Base-by-base conservation (phyloP, 2,797 vertebrate species). In the Orestias chungarensis region DNA sequence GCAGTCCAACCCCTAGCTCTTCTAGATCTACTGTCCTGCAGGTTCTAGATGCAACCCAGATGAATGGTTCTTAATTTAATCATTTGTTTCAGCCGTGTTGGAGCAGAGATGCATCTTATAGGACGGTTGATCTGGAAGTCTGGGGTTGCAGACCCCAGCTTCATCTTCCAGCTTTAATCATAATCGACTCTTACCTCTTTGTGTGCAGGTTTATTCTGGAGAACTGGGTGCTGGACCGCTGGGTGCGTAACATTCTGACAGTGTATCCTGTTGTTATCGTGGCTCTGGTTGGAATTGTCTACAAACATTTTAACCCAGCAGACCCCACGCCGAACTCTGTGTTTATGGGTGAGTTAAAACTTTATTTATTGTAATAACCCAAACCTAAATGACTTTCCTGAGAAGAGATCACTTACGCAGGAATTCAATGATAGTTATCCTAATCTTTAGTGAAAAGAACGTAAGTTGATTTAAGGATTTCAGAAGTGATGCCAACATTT, bases 161-260 rank as follows among this genome's bases (percentile, higher is more conserved):
- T n/a, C 17, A 5, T 46, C 17, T 46, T 18, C 44, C 44, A 54
- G 2, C 29, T 27, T 8, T 79, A 40, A 55, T 31, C 14, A 11
- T 35, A 8, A 4, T 43, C 12, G 17, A 3, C 15, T 62, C 8
- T 1, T 40, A 15, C 61, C 0, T 66, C 0, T 65, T 0, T 78
- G 38, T 73, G 18, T 81, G 11, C 66, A 96, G 95, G 95, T 94
- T 95, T 87, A 87, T 90, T 47, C 78, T 96, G 38, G 95, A 97
- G 89, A 96, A 95, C 88, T 93, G 93, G 82, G 46, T 93, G 10
- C 79, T 97, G 82, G 94, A 94, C 74, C 93, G 92, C 1, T 95
- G 95, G 57, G 93, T 96, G 74, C 84, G 93, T 4, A 92, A 96
- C 66, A 94, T 95, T 78, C 82, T 96, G 66, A 95, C 92, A 0